Evolutionary conservation across 2,888 invertebrate species (phyloP).

Genomic region (Plusia festucae): DNA sequence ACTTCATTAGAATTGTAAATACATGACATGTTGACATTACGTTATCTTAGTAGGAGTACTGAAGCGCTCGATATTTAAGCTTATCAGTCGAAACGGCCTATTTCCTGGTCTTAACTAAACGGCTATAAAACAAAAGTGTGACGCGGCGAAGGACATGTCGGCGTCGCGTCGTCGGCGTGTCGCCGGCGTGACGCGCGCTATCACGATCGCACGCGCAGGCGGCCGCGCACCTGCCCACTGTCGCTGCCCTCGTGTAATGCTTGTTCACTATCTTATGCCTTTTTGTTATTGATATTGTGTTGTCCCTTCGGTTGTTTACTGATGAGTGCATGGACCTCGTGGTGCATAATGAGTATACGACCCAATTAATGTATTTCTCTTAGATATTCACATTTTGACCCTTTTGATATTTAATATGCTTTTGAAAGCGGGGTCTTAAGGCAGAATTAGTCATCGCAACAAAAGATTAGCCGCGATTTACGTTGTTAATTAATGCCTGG

Average conservation of each 20-base stretch:
- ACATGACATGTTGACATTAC: constrained; percentile 22
- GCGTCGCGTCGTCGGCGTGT: constrained; percentile 67
- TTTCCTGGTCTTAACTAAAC: constrained; percentile 58
- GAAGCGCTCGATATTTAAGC: constrained; percentile 31
- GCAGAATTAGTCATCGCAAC: too few relatives aligned
- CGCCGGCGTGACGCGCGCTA: constrained; percentile 61
- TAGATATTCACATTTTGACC: background rate
- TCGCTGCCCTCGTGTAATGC: constrained; percentile 42
- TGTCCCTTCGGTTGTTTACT: constrained; percentile 32
- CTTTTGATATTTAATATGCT: too few relatives aligned
- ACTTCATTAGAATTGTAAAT: constrained; percentile 15
- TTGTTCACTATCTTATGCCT: constrained; percentile 48
- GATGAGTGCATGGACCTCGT: constrained; percentile 10
- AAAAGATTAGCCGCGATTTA: too few relatives aligned
- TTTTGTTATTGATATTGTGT: constrained; percentile 47
- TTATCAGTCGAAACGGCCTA: constrained; percentile 52
- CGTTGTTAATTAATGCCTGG: too few relatives aligned
- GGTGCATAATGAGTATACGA: background rate
- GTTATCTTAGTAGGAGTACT: constrained; percentile 31
- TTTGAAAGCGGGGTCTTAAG: too few relatives aligned
- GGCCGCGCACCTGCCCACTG: constrained; percentile 75
- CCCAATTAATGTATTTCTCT: background rate
- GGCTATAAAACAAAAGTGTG: constrained; percentile 71
- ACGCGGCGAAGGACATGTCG: constrained; percentile 68
- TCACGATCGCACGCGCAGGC: constrained; percentile 60